A percentile compares a stretch with the other conserved stretches of the same genome.
Evolutionary conservation across 2,113 vertebrate species (phyloP).

Genomic region (Lycocorax pyrrhopterus): DNA sequence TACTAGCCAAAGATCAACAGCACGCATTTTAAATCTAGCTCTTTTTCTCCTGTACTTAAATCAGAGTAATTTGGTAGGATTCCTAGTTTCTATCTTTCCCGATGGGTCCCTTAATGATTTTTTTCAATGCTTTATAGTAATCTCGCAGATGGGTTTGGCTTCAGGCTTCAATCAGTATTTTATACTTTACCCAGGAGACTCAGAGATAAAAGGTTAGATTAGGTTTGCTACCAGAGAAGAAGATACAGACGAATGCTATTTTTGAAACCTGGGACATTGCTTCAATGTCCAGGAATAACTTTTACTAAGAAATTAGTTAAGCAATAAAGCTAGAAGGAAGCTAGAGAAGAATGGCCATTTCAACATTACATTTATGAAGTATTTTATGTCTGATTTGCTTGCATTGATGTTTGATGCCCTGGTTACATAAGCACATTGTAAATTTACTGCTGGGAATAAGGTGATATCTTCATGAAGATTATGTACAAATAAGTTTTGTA

Average conservation of each 20-base stretch:
- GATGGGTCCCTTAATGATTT: neutral
- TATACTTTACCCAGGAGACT: neutral
- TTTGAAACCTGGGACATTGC: neutral
- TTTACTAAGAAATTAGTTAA: neutral
- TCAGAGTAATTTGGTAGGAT: neutral
- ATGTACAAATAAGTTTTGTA: neutral
- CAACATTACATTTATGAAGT: neutral
- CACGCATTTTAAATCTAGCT: neutral
- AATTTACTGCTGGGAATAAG: neutral
- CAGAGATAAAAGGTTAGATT: neutral
- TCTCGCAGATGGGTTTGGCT: neutral
- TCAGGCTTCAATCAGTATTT: neutral
- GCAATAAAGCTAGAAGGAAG: neutral
- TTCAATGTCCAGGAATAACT: neutral
- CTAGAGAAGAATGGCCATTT: neutral
- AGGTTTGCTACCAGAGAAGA: neutral
- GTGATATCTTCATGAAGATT: neutral
- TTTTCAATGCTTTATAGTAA: neutral
- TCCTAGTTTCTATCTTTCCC: slow-evolving; percentile 8
- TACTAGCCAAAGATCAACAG: neutral
- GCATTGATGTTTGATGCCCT: neutral
- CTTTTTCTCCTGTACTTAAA: neutral
- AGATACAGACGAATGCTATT: neutral
- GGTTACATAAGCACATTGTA: neutral
- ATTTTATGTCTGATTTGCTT: neutral